A percentile compares a stretch with the other conserved stretches of the same genome.
phyloP scores from a whole-genome alignment of 2,888 invertebrate species.

The Griposia aprilina region DNA sequence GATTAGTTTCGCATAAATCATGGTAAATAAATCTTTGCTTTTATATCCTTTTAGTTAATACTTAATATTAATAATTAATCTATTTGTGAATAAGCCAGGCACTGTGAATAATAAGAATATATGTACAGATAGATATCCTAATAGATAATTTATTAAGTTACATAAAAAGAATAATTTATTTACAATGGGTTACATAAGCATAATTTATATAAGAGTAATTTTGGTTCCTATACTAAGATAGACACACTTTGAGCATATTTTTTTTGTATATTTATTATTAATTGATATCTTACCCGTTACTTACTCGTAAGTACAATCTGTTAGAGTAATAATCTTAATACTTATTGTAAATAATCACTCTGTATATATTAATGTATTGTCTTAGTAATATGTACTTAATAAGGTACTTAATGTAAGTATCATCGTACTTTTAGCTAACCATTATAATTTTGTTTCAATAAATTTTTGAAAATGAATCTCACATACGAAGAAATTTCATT shows the following conservation, averaged over 20 bases:
- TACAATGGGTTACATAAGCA: conserved; percentile 75
- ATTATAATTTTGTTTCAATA: conserved; percentile 61
- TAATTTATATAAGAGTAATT: conserved; percentile 78
- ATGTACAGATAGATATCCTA: conserved; percentile 85
- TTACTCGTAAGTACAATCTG: conserved; percentile 71
- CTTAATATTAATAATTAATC: conserved; percentile 39
- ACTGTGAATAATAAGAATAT: conserved; percentile 76
- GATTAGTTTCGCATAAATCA: conserved; percentile 38
- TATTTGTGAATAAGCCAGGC: conserved; percentile 65
- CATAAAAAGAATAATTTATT: conserved; percentile 84
- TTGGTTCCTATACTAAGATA: conserved; percentile 90
- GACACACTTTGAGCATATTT: conserved; percentile 79
- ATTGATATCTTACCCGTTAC: conserved; percentile 70
- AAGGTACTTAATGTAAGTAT: conserved; percentile 67
- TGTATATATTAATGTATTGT: conserved; percentile 65
- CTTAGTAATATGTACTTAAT: conserved; percentile 69
- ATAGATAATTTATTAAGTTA: conserved; percentile 81
- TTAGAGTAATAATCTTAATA: conserved; percentile 61
- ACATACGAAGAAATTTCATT: neutral
- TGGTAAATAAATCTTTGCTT: conserved; percentile 41
- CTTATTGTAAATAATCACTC: conserved; percentile 61
- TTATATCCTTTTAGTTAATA: conserved; percentile 56
- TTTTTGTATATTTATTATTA: conserved; percentile 85
- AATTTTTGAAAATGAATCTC: conserved; percentile 2
- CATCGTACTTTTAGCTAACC: conserved; percentile 61